Evolutionary conservation across 2,113 vertebrate genomes (phyloP).

Genomic region (Barbus barbus): DNA sequence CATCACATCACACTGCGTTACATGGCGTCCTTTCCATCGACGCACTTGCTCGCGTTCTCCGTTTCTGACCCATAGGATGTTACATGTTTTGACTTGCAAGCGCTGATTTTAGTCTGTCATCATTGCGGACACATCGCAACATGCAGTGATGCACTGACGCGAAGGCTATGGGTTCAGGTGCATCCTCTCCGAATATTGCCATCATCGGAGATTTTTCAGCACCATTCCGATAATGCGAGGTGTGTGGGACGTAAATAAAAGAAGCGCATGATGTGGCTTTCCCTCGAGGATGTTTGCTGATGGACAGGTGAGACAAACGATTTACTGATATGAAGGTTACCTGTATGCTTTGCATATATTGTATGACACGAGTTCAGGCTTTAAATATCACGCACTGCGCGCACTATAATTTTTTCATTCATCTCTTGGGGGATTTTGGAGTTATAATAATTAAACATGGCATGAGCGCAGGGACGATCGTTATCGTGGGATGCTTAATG

Average conservation of each 20-base stretch:
- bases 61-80: neutral
- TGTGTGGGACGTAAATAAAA: slow-evolving; percentile 41
- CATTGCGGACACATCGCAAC: slow-evolving; percentile 49
- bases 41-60: slow-evolving; percentile 45
- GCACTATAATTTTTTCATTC: slow-evolving; percentile 33
- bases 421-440: slow-evolving; percentile 27
- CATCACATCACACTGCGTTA: slow-evolving; percentile 67
- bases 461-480: slow-evolving; percentile 4
- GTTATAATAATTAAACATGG: slow-evolving; percentile 29
- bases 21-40: slow-evolving; percentile 65
- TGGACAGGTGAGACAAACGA: slow-evolving; percentile 46
- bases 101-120: slow-evolving; percentile 7
- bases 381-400: slow-evolving; percentile 5
- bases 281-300: slow-evolving; percentile 37
- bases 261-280: slow-evolving; percentile 42
- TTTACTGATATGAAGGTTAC: slow-evolving; percentile 14
- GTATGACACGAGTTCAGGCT: slow-evolving; percentile 3
- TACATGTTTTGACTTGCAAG: neutral
- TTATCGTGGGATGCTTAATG: slow-evolving; percentile 22
- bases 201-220: slow-evolving; percentile 47
- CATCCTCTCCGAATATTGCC: slow-evolving; percentile 59
- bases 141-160: slow-evolving; percentile 29
- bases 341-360: slow-evolving; percentile 28
- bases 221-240: slow-evolving; percentile 19
- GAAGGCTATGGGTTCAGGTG: slow-evolving; percentile 67